Conservation (phyloP, 1,140 invertebrate species). For the Calephelis nemesis region DNA sequence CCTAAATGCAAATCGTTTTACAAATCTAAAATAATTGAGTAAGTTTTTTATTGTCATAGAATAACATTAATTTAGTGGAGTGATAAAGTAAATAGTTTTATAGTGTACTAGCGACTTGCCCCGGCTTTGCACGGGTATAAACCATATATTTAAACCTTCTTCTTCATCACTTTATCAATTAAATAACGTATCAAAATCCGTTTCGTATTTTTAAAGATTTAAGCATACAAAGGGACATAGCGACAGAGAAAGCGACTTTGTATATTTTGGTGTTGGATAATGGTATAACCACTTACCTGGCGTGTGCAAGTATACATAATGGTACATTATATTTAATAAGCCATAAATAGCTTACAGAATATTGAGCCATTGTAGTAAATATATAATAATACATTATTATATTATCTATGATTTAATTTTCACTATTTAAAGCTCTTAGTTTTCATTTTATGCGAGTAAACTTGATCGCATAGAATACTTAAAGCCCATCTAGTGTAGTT, state of each 20-base stretch:
- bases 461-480: conserved; percentile 67
- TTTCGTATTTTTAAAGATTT: too few relatives aligned
- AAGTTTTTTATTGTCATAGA: conserved; percentile 59
- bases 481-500: conserved; percentile 45
- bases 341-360: conserved; percentile 73
- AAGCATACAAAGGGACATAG: too few relatives aligned
- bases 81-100: conserved; percentile 37
- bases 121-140: too few relatives aligned
- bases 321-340: conserved; percentile 62
- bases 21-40: conserved; percentile 46
- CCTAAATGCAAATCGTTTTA: conserved; percentile 35
- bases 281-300: conserved; percentile 42
- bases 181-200: too few relatives aligned
- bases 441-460: conserved; percentile 68
- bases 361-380: conserved; percentile 74
- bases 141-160: too few relatives aligned
- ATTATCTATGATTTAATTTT: conserved; percentile 49
- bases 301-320: conserved; percentile 47
- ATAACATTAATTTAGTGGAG: conserved; percentile 38
- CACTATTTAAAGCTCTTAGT: conserved; percentile 79
- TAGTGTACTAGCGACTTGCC: too few relatives aligned
- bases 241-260: too few relatives aligned
- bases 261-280: conserved; percentile 54
- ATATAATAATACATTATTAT: conserved; percentile 60
- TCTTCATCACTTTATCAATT: too few relatives aligned